phyloP scores from a whole-genome alignment of 2,113 vertebrate genomes.

The Xenotilapia caudafasciata region DNA sequence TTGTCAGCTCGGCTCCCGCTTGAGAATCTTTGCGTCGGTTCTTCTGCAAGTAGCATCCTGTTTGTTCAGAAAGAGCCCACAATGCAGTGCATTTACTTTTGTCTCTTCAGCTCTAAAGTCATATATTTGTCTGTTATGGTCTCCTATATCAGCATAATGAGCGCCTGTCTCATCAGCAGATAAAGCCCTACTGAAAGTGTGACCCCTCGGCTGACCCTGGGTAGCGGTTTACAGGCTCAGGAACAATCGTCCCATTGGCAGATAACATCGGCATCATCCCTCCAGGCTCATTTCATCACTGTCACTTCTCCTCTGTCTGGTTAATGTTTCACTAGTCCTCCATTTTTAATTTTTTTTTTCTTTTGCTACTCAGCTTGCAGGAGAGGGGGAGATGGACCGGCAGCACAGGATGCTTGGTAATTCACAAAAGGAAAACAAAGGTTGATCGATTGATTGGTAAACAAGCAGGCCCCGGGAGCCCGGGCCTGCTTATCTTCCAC shows the following conservation, averaged over 20 bases:
- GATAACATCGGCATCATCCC: constrained; percentile 65
- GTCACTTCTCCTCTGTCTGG: constrained; percentile 57
- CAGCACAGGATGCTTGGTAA: constrained; percentile 48
- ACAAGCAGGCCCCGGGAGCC: constrained; percentile 46
- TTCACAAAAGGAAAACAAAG: constrained; percentile 60
- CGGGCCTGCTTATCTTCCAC: constrained; percentile 39
- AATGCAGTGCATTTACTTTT: not conserved
- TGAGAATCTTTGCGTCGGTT: not conserved
- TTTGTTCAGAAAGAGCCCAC: not conserved
- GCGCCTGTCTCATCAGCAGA: constrained; percentile 29
- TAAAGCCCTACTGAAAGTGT: constrained; percentile 42
- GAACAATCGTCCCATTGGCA: constrained; percentile 63
- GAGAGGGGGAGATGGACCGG: constrained; percentile 3
- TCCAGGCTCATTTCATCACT: constrained; percentile 64
- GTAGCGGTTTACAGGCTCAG: constrained; percentile 56
- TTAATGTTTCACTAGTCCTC: constrained; percentile 71
- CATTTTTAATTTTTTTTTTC: not conserved
- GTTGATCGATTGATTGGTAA: constrained; percentile 65
- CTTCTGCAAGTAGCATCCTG: not conserved
- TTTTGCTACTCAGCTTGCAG: not conserved
- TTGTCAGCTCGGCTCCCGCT: not conserved
- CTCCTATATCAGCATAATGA: constrained; percentile 61
- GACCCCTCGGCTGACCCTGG: constrained; percentile 64
- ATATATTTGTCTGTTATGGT: constrained; percentile 26
- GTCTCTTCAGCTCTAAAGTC: not conserved